Evolutionary conservation across 2,797 vertebrate genomes (phyloP), one percentile per base, ranked within the genome.

Genomic region (Antrozous pallidus): DNA sequence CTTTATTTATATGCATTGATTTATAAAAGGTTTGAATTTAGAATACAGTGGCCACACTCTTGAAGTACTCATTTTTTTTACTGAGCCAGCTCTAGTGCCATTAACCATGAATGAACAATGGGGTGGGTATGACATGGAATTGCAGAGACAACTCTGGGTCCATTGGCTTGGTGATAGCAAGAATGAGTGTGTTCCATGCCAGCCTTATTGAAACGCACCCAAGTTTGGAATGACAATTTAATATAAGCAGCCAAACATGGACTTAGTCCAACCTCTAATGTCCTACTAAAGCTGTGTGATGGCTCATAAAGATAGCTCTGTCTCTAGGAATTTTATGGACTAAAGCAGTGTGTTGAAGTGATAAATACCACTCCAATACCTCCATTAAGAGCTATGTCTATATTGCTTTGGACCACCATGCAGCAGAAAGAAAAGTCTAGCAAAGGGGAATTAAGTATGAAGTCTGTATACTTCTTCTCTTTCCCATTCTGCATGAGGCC

Each of bases 281-380:
- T 88, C 90, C 94, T 91, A 95, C 85, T 94, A 96, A 97, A 96
- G 83, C 71, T 65, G 86, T 88, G 73, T 73, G 95, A 96, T 96
- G 79, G 88, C 78, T 96, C 94, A 95, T 96, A 93, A 97, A 96
- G 94, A 86, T 90, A 95, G 47, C 75, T 67, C 86, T 94, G 74
- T 92, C 91, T 96, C 92, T 87, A 83, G 73, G 58, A 96, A 93
- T 93, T 97, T 95, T 95, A 96, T 91, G 54, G 65, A 86, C 94
- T 96, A 80, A 86, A 91, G 73, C 82, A 92, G 22, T 56, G 63
- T 87, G 79, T 49, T 91, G 82, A 96, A 90, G 75, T 92, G 90
- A 94, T 88, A 56, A 85, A 88, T 91, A 73, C 54, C 47, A 86
- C 54, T 82, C 79, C 33, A 45, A 7, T 54, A 40, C 56, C 45